Conservation (phyloP, 2,888 invertebrate genomes). For the Meganola albula region DNA sequence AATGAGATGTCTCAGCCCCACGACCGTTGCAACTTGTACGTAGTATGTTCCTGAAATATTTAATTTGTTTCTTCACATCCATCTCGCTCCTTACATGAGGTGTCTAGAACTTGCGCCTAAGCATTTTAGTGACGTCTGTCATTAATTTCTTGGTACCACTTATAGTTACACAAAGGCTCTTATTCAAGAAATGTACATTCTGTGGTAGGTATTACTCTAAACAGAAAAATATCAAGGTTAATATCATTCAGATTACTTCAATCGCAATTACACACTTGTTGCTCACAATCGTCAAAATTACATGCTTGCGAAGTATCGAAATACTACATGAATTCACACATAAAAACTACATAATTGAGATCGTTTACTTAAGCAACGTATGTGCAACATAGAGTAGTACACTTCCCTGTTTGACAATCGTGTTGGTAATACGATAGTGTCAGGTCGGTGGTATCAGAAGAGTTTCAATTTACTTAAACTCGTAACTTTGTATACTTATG, state of each 20-base stretch:
- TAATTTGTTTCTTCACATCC: no score
- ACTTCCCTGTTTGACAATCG: conserved; percentile 31
- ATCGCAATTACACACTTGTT: conserved; percentile 1
- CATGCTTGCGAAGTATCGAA: conserved; percentile 11
- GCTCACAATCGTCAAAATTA: conserved; percentile 9
- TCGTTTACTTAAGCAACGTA: conserved; percentile 25
- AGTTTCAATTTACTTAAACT: conserved; percentile 8
- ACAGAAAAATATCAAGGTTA: not conserved
- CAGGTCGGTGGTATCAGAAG: conserved; percentile 20
- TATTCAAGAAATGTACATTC: no score
- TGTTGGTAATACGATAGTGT: conserved; percentile 19
- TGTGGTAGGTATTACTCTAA: no score
- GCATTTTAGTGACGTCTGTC: no score
- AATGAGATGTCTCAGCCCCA: no score
- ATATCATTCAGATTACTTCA: not conserved
- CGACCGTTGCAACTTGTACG: no score
- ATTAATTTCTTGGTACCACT: no score
- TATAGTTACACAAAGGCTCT: no score
- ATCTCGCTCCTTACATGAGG: no score
- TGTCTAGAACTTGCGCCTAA: no score
- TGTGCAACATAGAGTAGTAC: conserved; percentile 19
- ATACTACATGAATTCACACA: conserved; percentile 22
- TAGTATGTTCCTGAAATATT: no score
- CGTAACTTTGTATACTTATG: not conserved
- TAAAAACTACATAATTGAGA: conserved; percentile 26